Base-by-base conservation (phyloP, 2,113 vertebrate species). In the Pipa parva region DNA sequence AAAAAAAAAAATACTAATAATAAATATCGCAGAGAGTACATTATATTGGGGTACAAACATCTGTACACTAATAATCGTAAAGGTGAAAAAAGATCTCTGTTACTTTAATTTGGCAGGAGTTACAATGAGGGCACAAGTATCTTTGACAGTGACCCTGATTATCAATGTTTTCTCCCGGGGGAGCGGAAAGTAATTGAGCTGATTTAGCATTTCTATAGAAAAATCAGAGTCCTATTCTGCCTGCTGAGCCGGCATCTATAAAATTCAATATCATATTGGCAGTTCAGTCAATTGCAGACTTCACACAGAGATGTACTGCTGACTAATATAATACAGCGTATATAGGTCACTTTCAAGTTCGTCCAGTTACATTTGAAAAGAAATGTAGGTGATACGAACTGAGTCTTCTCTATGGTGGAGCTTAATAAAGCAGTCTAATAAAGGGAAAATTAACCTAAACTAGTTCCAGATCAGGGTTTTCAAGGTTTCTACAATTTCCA, bases 181-280 rank as follows among this genome's bases (percentile, higher is more conserved):
- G 39, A 15, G 5, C 3, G 36, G 12, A 13, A 39, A 7, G 36
- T 6, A 12, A 29, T 21, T 7, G 33, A 42, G 63, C 29, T 13
- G 45, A 59, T 7, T 36, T 31, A 31, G 25, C 28, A 7, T 17
- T 25, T 13, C 46, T 59, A 46, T 28, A 29, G 52, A 46, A 66
- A n/a, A 66, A 57, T n/a, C 52, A 24, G 52, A 18, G 7, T 58
- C 45, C 9, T 10, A 21, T 18, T 46, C 5, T 31, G 55, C 10
- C 59, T 57, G 64, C 63, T 59, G 64, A 68, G 55, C n/a, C 7
- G 22, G 64, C 64, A 68, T 22, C 29, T 68, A 42, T 26, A 51
- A 33, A 50, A 59, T 59, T 55, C 64, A 59, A 68, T 62, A 49
- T 28, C 18, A 12, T 59, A 68, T 59, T 22, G 64, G 58, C 64